Conservation (phyloP, 2,888 invertebrate species). For the Penaeus monodon region DNA sequence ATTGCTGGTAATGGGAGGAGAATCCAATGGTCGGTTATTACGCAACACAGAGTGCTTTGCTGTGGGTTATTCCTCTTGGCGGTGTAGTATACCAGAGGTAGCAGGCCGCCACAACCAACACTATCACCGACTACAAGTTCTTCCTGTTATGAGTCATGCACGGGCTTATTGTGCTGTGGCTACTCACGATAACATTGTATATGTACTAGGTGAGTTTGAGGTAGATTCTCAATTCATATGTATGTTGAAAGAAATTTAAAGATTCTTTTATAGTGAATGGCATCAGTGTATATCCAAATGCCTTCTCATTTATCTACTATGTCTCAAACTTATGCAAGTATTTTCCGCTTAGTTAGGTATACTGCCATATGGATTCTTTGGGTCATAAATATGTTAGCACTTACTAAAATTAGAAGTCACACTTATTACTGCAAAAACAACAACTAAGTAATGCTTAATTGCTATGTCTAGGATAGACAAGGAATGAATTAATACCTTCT, state of each 20-base stretch:
- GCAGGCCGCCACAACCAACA: constrained; percentile 63
- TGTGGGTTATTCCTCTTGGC: constrained; percentile 68
- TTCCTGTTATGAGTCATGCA: constrained; percentile 68
- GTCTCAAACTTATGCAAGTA: too few relatives aligned
- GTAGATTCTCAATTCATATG: neutral
- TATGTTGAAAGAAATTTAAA: neutral
- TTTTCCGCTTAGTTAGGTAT: too few relatives aligned
- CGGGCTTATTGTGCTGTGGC: constrained; percentile 68
- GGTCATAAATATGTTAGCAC: too few relatives aligned
- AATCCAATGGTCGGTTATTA: constrained; percentile 68
- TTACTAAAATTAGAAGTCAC: too few relatives aligned
- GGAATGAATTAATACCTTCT: too few relatives aligned
- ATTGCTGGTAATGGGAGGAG: constrained; percentile 68
- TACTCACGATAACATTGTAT: constrained; percentile 67
- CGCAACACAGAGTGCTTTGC: constrained; percentile 68
- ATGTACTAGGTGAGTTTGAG: constrained; percentile 67
- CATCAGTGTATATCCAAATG: too few relatives aligned
- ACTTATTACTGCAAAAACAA: too few relatives aligned
- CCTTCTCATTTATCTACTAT: too few relatives aligned
- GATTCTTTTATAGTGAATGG: neutral
- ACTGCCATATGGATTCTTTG: too few relatives aligned
- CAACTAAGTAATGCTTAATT: too few relatives aligned
- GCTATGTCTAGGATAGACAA: too few relatives aligned
- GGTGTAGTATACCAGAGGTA: constrained; percentile 67
- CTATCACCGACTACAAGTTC: constrained; percentile 65